phyloP scores from a whole-genome alignment of 2,113 vertebrate species.

The zebrafish (Danio rerio) region GRCz12tu NC_133192.1:25345501-25346000 shows the following conservation, averaged over 20 bases:
- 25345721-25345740: neutral
- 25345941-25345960: too few species aligned
- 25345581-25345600: constrained; percentile 18
- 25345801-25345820: too few species aligned
- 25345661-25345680: neutral
- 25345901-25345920: neutral
- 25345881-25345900: too few species aligned
- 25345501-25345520: neutral
- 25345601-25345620: constrained; percentile 7
- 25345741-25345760: too few species aligned
- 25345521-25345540: neutral
- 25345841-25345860: neutral
- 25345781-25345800: too few species aligned
- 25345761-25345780: too few species aligned
- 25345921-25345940: neutral
- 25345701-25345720: neutral
- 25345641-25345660: neutral
- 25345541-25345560: neutral
- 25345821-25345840: neutral
- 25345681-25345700: neutral
- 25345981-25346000: too few species aligned
- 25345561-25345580: neutral
- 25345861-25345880: neutral
- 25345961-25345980: too few species aligned
- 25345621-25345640: neutral